Base-by-base conservation (phyloP, 2,888 invertebrate genomes). In the Pyrrhia umbra region DNA sequence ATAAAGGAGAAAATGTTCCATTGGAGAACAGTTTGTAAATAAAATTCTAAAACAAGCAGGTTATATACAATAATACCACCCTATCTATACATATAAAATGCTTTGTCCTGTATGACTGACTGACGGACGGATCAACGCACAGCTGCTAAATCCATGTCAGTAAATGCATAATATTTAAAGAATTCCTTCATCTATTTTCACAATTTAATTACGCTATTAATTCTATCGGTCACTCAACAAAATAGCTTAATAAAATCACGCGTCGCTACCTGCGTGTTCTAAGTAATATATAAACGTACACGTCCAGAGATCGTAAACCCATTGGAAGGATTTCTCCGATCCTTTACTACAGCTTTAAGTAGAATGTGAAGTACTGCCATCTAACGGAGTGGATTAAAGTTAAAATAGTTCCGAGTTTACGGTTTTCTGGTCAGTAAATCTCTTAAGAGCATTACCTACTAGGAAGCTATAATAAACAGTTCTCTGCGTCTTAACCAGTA, bases 341-440 rank as follows among this genome's bases (percentile, higher is more conserved):
- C 37, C 42, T n/a, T n/a, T n/a, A n/a, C 60, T 37, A 51, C 21
- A 10, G 34, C 54, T 50, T 65, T 59, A n/a, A 42, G 62, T 43
- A 39, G 40, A 45, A 57, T 47, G 40, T 20, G 45, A 45, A 55
- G 51, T 58, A 37, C 25, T 59, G 47, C 52, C 59, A 72, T 47
- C 54, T 58, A 54, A 30, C 60, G 51, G 40, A 74, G 58, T 52
- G 45, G 55, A 61, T 74, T 68, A 30, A 57, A 57, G 37, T 58
- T 61, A 55, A 73, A 57, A 61, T 58, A 57, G 57, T 61, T 58
- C 23, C 16, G 10, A 23, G 23, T 72, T 58, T 47, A 61, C 39
- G 46, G 25, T 57, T 40, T 52, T 18, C 54, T 45, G 50, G 58
- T 3, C 40, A 42, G 30, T 34, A 51, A 50, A 67, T 58, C 57